phyloP scores from a whole-genome alignment of 1,140 invertebrate genomes.

The Cydia strobilella region DNA sequence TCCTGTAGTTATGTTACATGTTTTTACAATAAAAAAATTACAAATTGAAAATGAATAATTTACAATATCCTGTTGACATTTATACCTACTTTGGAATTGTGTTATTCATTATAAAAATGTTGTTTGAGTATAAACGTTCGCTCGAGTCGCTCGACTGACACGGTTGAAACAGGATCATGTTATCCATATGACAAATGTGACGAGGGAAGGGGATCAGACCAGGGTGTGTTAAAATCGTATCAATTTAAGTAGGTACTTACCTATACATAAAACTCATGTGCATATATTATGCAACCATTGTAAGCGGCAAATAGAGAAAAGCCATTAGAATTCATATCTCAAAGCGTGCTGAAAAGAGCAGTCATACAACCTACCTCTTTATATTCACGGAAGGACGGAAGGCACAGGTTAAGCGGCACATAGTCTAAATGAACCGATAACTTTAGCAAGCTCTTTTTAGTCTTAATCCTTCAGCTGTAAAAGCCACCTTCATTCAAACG shows the following conservation, averaged over 20 bases:
- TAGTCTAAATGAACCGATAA: slow-evolving; percentile 9
- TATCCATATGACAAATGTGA: slow-evolving; percentile 1
- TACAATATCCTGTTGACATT: neutral
- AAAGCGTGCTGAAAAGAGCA: slow-evolving; percentile 18
- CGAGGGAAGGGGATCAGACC: neutral
- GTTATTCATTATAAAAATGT: neutral
- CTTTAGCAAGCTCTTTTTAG: neutral
- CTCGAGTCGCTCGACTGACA: neutral
- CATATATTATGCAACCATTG: slow-evolving; percentile 7
- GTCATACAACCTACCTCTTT: slow-evolving; percentile 1
- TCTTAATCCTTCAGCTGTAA: neutral
- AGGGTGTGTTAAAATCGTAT: neutral
- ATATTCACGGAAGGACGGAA: slow-evolving; percentile 15
- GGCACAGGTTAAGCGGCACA: slow-evolving; percentile 11
- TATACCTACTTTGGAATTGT: neutral
- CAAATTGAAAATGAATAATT: neutral
- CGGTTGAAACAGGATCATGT: neutral
- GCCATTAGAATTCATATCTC: slow-evolving; percentile 19
- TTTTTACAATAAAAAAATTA: neutral
- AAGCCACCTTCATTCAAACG: neutral
- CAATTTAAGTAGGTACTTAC: neutral
- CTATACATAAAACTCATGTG: neutral
- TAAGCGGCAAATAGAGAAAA: slow-evolving; percentile 4
- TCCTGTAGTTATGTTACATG: slow-evolving; percentile 6
- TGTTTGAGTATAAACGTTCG: neutral